Base-by-base conservation (phyloP, 1,140 invertebrate species). In the Lysiphlebus fabarum region DNA sequence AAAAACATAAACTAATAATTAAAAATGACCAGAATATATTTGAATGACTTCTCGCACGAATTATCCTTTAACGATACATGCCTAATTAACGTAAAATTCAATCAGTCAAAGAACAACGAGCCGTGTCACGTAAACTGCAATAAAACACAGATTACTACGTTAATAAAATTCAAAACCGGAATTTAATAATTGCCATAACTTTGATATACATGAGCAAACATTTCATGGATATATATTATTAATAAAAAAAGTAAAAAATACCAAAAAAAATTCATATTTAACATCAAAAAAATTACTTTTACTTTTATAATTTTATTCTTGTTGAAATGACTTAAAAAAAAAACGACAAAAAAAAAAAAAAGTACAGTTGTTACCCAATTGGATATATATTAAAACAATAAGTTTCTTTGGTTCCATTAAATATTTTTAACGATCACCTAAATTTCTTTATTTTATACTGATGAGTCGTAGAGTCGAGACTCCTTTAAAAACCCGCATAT, bases 391-490 rank as follows among this genome's bases (percentile, higher is more conserved):
- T 26, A 26, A 26, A 26, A 26, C 17, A 26, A 26, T 26, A 26
- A 26, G 17, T 26, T 4, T 44, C 11, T 26, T 56, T 59, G 60
- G 67, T 68, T 72, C 77, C 77, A 77, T 79, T 79, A 79, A 78
- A 78, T 78, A 76, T 26, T 26, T 26, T 79, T 79, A 79, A 79
- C 77, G 74, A 77, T 75, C 75, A 69, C 75, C 71, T 78, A 70
- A 78, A 79, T 79, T 79, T 78, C 76, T 78, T 78, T 73, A 79
- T 79, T 79, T 78, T 71, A n/a, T n/a, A 72, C 69, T 77, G 74
- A 73, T 77, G 73, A 75, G 71, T 75, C 74, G 70, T 72, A 68
- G 51, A 49, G 47, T 33, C 71, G 65, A 72, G 69, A 64, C 72
- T 68, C 72, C 71, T 26, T 26, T 67, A 67, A 65, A 73, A 41